Conservation (phyloP, 1,140 invertebrate genomes). For the Ptiloglossa arizonensis region DNA sequence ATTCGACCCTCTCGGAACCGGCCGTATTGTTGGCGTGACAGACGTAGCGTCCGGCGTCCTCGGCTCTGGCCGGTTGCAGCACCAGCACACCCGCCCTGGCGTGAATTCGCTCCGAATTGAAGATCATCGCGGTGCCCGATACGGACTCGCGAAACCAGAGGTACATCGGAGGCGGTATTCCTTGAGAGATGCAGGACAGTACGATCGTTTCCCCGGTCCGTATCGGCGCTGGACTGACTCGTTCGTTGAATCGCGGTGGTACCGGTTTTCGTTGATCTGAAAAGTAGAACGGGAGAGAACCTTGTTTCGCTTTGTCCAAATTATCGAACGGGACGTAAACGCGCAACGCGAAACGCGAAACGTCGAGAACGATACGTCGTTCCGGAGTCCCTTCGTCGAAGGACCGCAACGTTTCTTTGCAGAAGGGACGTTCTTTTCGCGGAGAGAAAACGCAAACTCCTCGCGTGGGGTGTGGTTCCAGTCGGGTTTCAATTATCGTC, state of each 20-base stretch:
- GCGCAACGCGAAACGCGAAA: slow-evolving; percentile 25
- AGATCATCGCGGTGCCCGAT: slow-evolving; percentile 74
- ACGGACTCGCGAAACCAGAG: slow-evolving; percentile 80
- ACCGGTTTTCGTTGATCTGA: slow-evolving; percentile 80
- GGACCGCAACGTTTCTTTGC: too few species aligned
- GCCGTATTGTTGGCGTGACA: slow-evolving; percentile 94
- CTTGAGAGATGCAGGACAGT: slow-evolving; percentile 82
- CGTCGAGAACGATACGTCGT: too few species aligned
- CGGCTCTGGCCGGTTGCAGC: slow-evolving; percentile 85
- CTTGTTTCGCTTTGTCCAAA: background rate
- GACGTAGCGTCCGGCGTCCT: slow-evolving; percentile 91
- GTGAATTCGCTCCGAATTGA: slow-evolving; percentile 79
- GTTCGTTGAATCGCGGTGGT: slow-evolving; percentile 81
- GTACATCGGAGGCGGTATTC: slow-evolving; percentile 82
- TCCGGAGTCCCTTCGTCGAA: too few species aligned
- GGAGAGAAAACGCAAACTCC: too few species aligned
- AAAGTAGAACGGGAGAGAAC: slow-evolving; percentile 41
- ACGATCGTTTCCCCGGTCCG: slow-evolving; percentile 82
- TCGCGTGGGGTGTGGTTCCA: too few species aligned
- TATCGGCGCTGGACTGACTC: slow-evolving; percentile 79
- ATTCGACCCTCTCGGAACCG: slow-evolving; percentile 91
- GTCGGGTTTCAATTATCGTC: too few species aligned
- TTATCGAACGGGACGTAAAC: background rate
- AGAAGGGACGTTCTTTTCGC: too few species aligned
- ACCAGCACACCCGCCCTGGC: slow-evolving; percentile 85